A percentile compares a stretch with the other conserved stretches of the same genome.
Evolutionary conservation across 2,797 vertebrate species (phyloP).

Genomic region (Stomatorhinus walkeri): DNA sequence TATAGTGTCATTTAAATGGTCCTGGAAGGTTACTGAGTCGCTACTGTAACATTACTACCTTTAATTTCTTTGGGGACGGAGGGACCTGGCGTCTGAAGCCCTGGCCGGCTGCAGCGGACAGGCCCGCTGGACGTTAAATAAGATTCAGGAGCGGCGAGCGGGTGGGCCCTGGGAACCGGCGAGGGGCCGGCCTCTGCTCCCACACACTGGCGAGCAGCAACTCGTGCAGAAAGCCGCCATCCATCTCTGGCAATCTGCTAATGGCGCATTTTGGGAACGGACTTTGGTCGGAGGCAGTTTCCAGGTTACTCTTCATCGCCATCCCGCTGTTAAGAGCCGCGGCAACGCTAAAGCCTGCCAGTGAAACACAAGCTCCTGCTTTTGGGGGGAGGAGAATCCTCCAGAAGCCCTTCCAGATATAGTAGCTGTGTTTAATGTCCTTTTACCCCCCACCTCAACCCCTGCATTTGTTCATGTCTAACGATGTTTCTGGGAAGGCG

Average conservation of each 20-base stretch:
- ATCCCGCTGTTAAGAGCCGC: conserved; percentile 42
- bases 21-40: conserved; percentile 60
- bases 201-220: conserved; percentile 51
- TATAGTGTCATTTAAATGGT: conserved; percentile 60
- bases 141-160: conserved; percentile 68
- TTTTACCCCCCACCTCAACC: conserved; percentile 41
- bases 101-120: conserved; percentile 59
- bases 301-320: conserved; percentile 50
- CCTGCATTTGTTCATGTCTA: conserved; percentile 46
- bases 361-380: conserved; percentile 35
- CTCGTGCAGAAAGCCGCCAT: conserved; percentile 67
- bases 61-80: conserved; percentile 75
- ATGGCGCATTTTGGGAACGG: conserved; percentile 59
- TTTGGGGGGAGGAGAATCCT: conserved; percentile 32
- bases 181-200: conserved; percentile 46
- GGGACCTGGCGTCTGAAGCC: conserved; percentile 66
- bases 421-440: conserved; percentile 53
- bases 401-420: conserved; percentile 43
- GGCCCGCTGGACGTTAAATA: conserved; percentile 74
- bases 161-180: conserved; percentile 58
- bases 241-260: conserved; percentile 67
- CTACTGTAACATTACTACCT: conserved; percentile 69
- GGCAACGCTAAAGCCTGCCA: conserved; percentile 44
- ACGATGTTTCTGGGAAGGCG: conserved; percentile 39
- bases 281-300: conserved; percentile 49